Conservation (phyloP, 1,140 invertebrate genomes). For the Platyscapa corneri region DNA sequence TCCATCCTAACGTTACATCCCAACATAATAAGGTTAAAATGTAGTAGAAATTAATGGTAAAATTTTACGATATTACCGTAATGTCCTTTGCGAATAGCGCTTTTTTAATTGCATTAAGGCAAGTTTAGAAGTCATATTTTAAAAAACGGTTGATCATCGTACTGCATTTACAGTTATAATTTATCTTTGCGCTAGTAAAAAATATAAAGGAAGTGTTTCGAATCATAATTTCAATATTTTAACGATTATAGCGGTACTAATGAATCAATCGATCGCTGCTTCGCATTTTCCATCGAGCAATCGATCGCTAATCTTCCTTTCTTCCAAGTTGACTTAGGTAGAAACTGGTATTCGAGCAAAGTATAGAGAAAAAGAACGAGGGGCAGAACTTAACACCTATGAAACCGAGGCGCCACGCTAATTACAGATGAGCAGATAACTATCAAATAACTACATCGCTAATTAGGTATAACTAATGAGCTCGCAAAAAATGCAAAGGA, state of each 20-base stretch:
- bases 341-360: neutral
- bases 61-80: no score
- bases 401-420: conserved; percentile 21
- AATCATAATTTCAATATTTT: neutral
- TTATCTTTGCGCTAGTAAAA: no score
- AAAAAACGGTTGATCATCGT: no score
- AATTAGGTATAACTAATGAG: conserved; percentile 49
- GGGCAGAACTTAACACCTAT: conserved; percentile 2
- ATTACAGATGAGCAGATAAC: conserved; percentile 25
- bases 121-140: no score
- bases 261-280: neutral
- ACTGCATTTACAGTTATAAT: no score
- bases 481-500: conserved; percentile 6
- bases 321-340: neutral
- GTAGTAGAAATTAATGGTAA: no score
- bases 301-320: neutral
- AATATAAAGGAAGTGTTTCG: no score
- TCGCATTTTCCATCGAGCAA: neutral
- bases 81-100: no score
- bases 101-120: no score
- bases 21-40: no score
- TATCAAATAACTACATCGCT: conserved; percentile 15
- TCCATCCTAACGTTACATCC: no score
- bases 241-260: neutral
- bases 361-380: neutral